phyloP scores from a whole-genome alignment of 2,113 vertebrate genomes.

The Odontesthes bonariensis region DNA sequence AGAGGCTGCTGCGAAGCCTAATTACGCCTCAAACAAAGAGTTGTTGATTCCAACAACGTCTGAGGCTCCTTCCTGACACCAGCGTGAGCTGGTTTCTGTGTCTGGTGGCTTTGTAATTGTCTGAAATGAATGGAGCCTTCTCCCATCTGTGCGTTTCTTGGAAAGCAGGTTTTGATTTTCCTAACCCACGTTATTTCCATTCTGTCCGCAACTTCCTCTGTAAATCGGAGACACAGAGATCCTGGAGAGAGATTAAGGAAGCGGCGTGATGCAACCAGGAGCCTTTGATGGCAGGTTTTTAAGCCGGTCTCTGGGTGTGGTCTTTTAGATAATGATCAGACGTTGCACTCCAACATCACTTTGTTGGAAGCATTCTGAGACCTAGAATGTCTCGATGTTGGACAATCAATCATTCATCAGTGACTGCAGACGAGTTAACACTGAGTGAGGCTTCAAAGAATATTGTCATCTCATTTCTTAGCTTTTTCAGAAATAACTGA shows the following conservation, averaged over 20 bases:
- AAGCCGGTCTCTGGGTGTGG: not conserved
- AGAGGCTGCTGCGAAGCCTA: slow-evolving; percentile 25
- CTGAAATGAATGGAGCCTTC: not conserved
- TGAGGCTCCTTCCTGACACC: slow-evolving; percentile 1
- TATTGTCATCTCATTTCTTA: too few species aligned
- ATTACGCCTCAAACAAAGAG: slow-evolving; percentile 5
- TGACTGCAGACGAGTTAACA: slow-evolving; percentile 1
- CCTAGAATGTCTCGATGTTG: not conserved
- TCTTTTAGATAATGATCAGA: slow-evolving; percentile 4
- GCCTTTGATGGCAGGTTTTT: not conserved
- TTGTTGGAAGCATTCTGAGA: not conserved
- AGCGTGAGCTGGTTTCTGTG: not conserved
- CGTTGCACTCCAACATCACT: not conserved
- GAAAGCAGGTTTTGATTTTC: not conserved
- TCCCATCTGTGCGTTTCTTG: not conserved
- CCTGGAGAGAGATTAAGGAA: not conserved
- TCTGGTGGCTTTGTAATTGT: not conserved
- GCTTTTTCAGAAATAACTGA: too few species aligned
- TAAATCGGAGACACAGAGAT: not conserved
- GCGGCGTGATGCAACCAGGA: not conserved
- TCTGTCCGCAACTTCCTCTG: not conserved
- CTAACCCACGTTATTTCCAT: not conserved
- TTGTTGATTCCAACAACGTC: not conserved
- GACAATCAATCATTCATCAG: not conserved
- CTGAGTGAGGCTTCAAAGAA: not conserved